Evolutionary conservation across 2,888 invertebrate species (phyloP), one percentile per base, ranked within the genome.

Genomic region (Aporophyla nigra): DNA sequence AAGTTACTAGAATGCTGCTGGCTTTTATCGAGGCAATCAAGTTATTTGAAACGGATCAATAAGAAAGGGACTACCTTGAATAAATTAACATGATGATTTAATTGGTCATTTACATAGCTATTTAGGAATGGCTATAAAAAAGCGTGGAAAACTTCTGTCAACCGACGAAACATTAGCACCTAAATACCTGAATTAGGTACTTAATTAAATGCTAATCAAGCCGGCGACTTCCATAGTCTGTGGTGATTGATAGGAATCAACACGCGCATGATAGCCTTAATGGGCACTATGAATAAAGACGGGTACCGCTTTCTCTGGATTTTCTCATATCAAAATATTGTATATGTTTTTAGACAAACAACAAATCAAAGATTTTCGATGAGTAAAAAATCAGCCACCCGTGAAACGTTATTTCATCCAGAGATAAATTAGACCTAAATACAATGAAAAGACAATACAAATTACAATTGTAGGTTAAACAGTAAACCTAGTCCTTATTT

Each of bases 1-100:
- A 69, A 40, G 19, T 19, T 24, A 75, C 56, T 72, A 59, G 58
- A 66, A 62, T 62, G 16, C 43, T 3, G 53, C 43, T 3, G 53
- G 24, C 43, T 67, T 78, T 76, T 65, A 54, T 56, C 43, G 70
- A 85, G 72, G 76, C 49, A 74, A 80, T 62, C 67, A 16, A 66
- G 85, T 40, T 53, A 56, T 69, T 71, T 71, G n/a, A 62, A 76
- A 65, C 71, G 59, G 65, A 83, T 70, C 65, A 59, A 27, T 72
- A 54, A 71, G 74, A 67, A 78, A 74, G 78, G 16, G 69, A 74
- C n/a, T 77, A 72, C 84, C 63, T 14, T 71, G 46, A 78, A 74
- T 74, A 56, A 43, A 73, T 84, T 71, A 71, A 71, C 61, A 69
- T 72, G 59, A 63, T 54, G 5, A 12, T 19, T 63, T 58, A 53